Base-by-base conservation (phyloP, 2,797 vertebrate species). In the Ispidina lecontei region DNA sequence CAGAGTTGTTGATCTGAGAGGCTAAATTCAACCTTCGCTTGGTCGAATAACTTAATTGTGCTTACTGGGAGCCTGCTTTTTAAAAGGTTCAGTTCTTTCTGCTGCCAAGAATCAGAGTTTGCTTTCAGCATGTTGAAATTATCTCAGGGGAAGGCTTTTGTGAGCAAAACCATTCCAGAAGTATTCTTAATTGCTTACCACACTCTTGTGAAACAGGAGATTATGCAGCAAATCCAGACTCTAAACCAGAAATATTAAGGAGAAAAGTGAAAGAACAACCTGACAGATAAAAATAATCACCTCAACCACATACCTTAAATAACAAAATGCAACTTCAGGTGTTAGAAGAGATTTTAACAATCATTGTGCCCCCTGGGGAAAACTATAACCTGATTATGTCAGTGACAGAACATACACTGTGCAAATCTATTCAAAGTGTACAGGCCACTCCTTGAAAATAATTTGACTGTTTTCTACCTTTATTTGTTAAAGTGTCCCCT, bases 41-140 rank as follows among this genome's bases (percentile, higher is more conserved):
- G 91, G 89, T 91, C 39, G 19, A 94, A 84, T 92, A 90, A 86
- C 90, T 95, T 95, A 96, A 95, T 94, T 95, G 95, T 91, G 93
- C 89, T 92, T 95, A 92, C 87, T 88, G 88, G 87, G 93, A 94
- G 83, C 60, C 54, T 78, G 92, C 79, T 89, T 96, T 96, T 92
- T 90, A 88, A 94, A 96, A 94, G 89, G 85, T 94, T 95, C 78
- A 73, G 76, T 93, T 94, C 90, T 88, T 93, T 87, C 74, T 91
- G 82, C 81, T 93, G 95, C 93, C 94, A 97, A 95, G 91, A 94
- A 93, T 89, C 79, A 93, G 76, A 95, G 84, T 81, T 92, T 91
- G 73, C 86, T 94, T 96, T 96, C 93, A 90, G 88, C 73, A 82
- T 62, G 56, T 67, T 83, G 83, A 86, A 95, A 95, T 92, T 90